Conservation (phyloP, 2,113 vertebrate species). For the Sus scrofa region T2T-Sscrofa CM000822.6:77986501-77987000, state of each 20-base stretch:
- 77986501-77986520: constrained; percentile 55
- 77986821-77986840: not conserved
- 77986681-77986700: not conserved
- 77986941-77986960: not conserved
- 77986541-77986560: not conserved
- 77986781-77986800: not conserved
- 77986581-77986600: not conserved
- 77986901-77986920: not conserved
- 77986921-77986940: not conserved
- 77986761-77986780: not conserved
- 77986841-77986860: not conserved
- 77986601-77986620: constrained; percentile 21
- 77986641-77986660: not conserved
- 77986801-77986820: not conserved
- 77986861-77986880: not conserved
- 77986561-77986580: not conserved
- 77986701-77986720: not conserved
- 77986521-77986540: constrained; percentile 31
- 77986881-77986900: not conserved
- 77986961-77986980: not conserved
- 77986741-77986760: not conserved
- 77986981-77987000: not conserved
- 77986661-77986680: not conserved
- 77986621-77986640: not conserved
- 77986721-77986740: not conserved